These are phyloP conservation scores for Apomyelois bistriatella DNA, from an alignment of 2,888 invertebrate species.

Conservation along the genomic window DNA sequence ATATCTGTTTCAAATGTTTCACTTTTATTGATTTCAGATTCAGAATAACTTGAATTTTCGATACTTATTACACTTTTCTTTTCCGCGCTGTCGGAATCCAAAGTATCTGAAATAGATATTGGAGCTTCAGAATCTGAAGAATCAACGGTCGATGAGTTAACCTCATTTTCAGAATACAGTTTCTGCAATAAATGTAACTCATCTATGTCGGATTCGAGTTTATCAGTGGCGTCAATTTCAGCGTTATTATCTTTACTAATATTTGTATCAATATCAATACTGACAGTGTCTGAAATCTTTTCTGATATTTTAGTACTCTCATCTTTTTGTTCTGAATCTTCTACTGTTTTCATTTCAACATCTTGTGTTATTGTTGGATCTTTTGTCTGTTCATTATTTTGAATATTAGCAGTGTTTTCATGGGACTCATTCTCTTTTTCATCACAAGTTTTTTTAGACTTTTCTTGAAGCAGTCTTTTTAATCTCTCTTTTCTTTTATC, in stretches of 20 bases:
- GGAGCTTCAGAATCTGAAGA: conserved; percentile 54
- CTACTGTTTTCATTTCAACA: background rate
- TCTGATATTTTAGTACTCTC: background rate
- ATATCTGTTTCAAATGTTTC: conserved; percentile 18
- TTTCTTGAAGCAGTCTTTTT: conserved; percentile 53
- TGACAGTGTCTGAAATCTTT: background rate
- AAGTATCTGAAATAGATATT: conserved; percentile 59
- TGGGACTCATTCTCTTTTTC: conserved; percentile 23
- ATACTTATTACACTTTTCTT: conserved; percentile 57
- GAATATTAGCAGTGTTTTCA: conserved; percentile 18
- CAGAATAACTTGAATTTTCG: conserved; percentile 69
- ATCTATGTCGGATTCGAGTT: conserved; percentile 57
- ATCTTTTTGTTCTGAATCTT: background rate
- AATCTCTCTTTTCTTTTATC: conserved; percentile 59
- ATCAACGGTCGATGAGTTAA: conserved; percentile 41
- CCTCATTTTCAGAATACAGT: conserved; percentile 52
- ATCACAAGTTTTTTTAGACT: conserved; percentile 37
- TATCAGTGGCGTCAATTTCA: conserved; percentile 41
- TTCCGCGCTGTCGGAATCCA: conserved; percentile 44
- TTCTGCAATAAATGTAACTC: conserved; percentile 63
- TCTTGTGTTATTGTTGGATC: conserved; percentile 8
- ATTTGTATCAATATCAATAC: background rate
- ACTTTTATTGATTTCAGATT: conserved; percentile 43
- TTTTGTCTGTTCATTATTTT: conserved; percentile 16
- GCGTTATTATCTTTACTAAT: conserved; percentile 28